phyloP scores from a whole-genome alignment of 2,888 invertebrate genomes.

The Fragum whitleyi region DNA sequence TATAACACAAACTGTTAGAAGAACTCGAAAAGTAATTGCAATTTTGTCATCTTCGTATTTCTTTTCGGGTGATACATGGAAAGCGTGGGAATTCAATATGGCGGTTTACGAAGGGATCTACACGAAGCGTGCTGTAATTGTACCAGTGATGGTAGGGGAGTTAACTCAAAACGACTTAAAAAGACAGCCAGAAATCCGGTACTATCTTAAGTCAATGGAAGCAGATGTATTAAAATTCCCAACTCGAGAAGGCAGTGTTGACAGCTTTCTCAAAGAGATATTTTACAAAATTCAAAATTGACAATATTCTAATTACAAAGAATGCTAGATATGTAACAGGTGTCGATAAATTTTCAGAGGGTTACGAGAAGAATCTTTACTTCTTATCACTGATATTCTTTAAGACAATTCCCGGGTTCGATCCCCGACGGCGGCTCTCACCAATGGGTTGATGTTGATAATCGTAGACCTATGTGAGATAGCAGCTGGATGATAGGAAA shows the following conservation, averaged over 20 bases:
- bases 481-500: too few species aligned
- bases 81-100: conserved; percentile 55
- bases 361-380: too few species aligned
- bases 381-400: too few species aligned
- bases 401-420: too few species aligned
- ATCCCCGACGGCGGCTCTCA: too few species aligned
- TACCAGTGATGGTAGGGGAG: conserved; percentile 38
- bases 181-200: conserved; percentile 27
- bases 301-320: too few species aligned
- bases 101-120: conserved; percentile 53
- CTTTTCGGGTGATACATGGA: conserved; percentile 36
- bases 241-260: neutral
- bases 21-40: conserved; percentile 40
- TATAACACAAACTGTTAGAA: conserved; percentile 30
- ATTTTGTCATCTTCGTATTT: conserved; percentile 36
- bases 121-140: conserved; percentile 41
- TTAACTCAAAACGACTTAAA: conserved; percentile 7
- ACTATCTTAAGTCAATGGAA: conserved; percentile 16
- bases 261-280: neutral
- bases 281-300: neutral
- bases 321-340: too few species aligned
- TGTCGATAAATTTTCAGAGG: too few species aligned
- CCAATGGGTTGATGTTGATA: too few species aligned
- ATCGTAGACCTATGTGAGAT: too few species aligned
- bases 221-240: neutral